Base-by-base conservation (phyloP, 2,113 vertebrate species). In the Suricata suricatta region DNA sequence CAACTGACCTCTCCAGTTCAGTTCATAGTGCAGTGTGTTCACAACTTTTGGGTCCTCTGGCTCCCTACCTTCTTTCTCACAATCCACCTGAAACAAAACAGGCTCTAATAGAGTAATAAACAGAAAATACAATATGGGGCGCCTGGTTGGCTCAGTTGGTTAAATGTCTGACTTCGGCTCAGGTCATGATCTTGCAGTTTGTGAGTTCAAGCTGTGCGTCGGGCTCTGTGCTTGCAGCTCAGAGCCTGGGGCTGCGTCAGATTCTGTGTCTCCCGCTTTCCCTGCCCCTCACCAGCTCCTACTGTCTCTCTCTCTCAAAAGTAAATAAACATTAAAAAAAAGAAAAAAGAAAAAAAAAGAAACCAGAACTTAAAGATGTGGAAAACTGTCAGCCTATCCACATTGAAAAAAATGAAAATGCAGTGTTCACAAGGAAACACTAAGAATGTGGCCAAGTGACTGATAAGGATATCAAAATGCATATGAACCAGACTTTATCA, bases 1-100 rank as follows among this genome's bases (percentile, higher is more conserved):
- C 76, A 41, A 69, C 27, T 31, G 77, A 57, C 9, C 3, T 33
- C 8, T 5, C 27, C 5, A 33, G 15, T 38, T 68, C 17, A 9
- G n/a, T 8, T 64, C 23, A 4, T 21, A 15, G 9, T 10, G 33
- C 23, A 29, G 76, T 25, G 25, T 9, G 31, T 16, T 44, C 31
- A 50, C 47, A 86, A 33, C 27, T 10, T 25, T 15, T 52, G 50
- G 15, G 50, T 76, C 82, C 81, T 96, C 84, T 96, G 86, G 47
- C 54, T 13, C 57, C 72, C 33, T 21, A 0, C 1, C 41, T 47
- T 17, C 10, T 7, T 14, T 66, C 44, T 50, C 38, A 38, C 25
- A 21, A 80, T 50, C 44, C 25, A 29, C 44, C 10, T 52, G 15
- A 50, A 44, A 44, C 38, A 60, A 74, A 44, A 25, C 29, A 64